Percentiles rank a stretch among this genome's conserved stretches.
Evolutionary conservation across 2,888 invertebrate genomes (phyloP).

Genomic region (Rotaria sp.): DNA sequence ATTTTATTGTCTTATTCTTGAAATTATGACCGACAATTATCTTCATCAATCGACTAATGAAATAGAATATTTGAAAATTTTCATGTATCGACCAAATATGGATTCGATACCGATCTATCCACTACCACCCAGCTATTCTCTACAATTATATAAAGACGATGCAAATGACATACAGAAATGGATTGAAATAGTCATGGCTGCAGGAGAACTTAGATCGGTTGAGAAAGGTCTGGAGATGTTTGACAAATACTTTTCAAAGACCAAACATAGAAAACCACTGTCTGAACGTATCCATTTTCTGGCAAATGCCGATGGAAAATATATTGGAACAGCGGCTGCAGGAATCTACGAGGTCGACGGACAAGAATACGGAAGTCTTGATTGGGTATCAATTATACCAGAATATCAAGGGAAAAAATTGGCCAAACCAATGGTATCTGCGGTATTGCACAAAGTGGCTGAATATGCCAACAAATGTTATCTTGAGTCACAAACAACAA

Average conservation of each 20-base stretch:
- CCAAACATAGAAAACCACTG: neutral
- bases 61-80: neutral
- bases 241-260: neutral
- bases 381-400: neutral
- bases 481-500: neutral
- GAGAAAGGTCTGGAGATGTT: neutral
- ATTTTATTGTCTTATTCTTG: neutral
- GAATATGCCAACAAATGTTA: neutral
- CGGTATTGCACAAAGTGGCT: neutral
- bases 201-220: neutral
- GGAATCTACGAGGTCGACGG: neutral
- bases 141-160: neutral
- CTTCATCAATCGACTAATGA: neutral
- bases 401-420: neutral
- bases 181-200: neutral
- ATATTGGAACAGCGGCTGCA: neutral
- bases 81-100: neutral
- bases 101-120: neutral
- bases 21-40: neutral
- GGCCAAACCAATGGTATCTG: neutral
- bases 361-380: neutral
- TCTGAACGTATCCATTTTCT: neutral
- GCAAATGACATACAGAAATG: neutral
- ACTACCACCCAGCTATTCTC: neutral
- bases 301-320: neutral